Evolutionary conservation across 30 jellyfish, hydroid and myxozoan genomes (phyloP), one percentile per base, ranked within the genome.

Genomic region (Haliclystus octoradiatus): DNA sequence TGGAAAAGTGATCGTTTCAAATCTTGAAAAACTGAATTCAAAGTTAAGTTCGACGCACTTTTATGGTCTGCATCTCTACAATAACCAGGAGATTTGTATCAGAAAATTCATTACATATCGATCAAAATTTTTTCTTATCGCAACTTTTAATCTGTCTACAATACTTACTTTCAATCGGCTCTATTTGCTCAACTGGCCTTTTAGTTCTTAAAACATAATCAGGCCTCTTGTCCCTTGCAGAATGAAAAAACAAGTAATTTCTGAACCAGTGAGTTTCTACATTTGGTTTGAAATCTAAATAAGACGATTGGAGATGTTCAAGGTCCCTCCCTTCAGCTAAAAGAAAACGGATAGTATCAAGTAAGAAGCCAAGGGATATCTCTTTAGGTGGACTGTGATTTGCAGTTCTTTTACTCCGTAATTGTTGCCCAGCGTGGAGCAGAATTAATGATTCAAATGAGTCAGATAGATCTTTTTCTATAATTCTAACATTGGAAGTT

Each of bases 251-350:
- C 33, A 64, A 46, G 81, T 49, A 78, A 60, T 72, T 69, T 46
- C 92, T 71, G 2, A 50, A 23, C 92, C 92, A 78, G 57, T 69
- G 89, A 24, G 91, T 78, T 29, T 72, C 72, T 29, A 78, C 35
- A 47, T 65, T 19, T 22, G 92, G 83, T 29, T 57, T 52, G 35
- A 26, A 62, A 33, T 71, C 72, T 25, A 78, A 62, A 34, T n/a
- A 27, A 1, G 68, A 57, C 19, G 40, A 50, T 27, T 60, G 52
- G 19, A 66, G 25, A 24, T 67, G 15, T 57, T 32, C 51, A 31
- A 70, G 92, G 28, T 33, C 76, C 33, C 35, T 4, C 19, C 63
- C 47, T 27, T 73, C 67, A 70, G 74, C 60, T 51, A 82, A 24
- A 5, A 88, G 73, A 26, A 86, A 64, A 52, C 92, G 77, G 25